Conservation (phyloP, 2,113 vertebrate species). For the Notarius lentiginosus region DNA sequence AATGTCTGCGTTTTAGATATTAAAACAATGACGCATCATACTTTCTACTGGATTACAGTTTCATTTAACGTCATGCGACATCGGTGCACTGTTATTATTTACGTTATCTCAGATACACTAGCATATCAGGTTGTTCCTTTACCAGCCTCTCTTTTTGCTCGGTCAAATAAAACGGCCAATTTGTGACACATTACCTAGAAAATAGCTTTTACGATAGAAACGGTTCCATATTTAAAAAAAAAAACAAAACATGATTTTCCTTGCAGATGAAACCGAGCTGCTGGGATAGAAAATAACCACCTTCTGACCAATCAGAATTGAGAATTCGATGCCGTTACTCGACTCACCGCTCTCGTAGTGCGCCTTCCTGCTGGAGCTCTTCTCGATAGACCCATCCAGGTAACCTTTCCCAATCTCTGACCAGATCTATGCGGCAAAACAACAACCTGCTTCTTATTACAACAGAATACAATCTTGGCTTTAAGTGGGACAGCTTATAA, state of each 20-base stretch:
- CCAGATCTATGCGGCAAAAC: conserved; percentile 82
- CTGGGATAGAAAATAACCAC: neutral
- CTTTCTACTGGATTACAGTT: neutral
- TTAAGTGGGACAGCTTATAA: neutral
- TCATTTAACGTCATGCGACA: neutral
- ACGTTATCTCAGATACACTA: neutral
- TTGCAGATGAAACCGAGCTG: neutral
- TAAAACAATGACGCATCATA: neutral
- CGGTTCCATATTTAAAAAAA: neutral
- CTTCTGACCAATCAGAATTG: neutral
- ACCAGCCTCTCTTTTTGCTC: too few species aligned
- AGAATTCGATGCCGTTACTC: conserved; percentile 48
- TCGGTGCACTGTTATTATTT: neutral
- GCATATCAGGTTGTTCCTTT: neutral
- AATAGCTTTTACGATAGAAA: neutral
- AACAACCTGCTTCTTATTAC: neutral
- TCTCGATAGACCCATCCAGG: conserved; percentile 92
- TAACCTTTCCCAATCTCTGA: conserved; percentile 94
- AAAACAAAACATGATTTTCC: neutral
- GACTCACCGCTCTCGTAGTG: conserved; percentile 87
- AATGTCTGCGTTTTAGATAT: neutral
- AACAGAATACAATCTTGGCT: neutral
- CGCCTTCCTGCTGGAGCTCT: conserved; percentile 84
- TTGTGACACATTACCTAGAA: neutral
- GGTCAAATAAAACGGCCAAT: neutral